Conservation (phyloP, 2,797 vertebrate species). For the Centroberyx gerrardi region DNA sequence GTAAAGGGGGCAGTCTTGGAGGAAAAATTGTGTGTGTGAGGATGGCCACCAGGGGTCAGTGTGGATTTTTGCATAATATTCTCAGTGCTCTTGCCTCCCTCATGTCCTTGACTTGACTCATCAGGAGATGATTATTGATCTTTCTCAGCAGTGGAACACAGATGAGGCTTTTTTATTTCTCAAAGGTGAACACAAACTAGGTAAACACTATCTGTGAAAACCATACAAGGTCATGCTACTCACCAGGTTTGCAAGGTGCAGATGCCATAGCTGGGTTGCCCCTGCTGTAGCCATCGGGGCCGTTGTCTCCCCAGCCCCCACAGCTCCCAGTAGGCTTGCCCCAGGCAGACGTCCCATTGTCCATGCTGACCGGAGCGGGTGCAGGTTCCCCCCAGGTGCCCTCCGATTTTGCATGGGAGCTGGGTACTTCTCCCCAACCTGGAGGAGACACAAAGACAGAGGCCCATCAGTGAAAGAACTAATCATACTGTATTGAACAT, state of each 20-base stretch:
- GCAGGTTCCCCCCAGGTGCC: constrained; percentile 90
- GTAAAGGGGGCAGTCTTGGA: neutral
- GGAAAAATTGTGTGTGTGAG: neutral
- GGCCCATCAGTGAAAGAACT: constrained; percentile 2
- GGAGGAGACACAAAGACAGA: constrained; percentile 58
- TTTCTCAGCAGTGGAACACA: constrained; percentile 12
- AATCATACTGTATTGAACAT: neutral
- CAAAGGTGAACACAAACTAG: neutral
- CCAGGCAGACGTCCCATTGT: constrained; percentile 97
- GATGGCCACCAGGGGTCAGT: constrained; percentile 77
- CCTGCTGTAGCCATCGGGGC: constrained; percentile 87
- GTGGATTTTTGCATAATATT: constrained; percentile 34
- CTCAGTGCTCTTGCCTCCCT: neutral
- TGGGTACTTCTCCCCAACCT: constrained; percentile 92
- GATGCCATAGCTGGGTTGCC: constrained; percentile 88
- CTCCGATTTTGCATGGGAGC: constrained; percentile 83
- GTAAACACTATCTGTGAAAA: neutral
- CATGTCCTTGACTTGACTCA: constrained; percentile 58
- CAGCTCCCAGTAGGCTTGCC: constrained; percentile 90
- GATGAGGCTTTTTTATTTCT: neutral
- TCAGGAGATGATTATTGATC: constrained; percentile 10
- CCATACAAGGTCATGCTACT: constrained; percentile 37
- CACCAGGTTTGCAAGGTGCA: constrained; percentile 92
- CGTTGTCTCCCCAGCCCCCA: constrained; percentile 91
- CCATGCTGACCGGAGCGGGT: constrained; percentile 89